These are phyloP conservation scores for Hypanus sabinus DNA, from an alignment of 2,113 vertebrate species.

Conservation along the genomic window DNA sequence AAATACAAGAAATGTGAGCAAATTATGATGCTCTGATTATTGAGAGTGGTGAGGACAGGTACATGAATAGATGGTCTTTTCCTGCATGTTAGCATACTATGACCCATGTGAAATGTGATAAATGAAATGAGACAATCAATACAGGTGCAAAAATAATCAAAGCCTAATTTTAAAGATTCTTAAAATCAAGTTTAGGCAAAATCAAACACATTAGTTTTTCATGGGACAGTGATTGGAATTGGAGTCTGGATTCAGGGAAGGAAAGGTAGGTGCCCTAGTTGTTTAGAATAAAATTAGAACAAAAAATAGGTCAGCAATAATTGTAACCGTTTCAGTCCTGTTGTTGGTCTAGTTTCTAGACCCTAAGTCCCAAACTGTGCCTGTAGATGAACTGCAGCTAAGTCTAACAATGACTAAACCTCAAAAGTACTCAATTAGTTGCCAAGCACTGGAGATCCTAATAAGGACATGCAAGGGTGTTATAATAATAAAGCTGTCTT, in stretches of 20 bases:
- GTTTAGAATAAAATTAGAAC: neutral
- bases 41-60: neutral
- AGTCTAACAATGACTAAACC: neutral
- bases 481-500: too few species aligned
- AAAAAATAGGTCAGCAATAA: neutral
- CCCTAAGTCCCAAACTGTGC: neutral
- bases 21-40: neutral
- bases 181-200: too few species aligned
- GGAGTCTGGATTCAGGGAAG: neutral
- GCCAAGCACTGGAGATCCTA: too few species aligned
- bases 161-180: neutral
- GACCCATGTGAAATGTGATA: neutral
- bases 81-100: neutral
- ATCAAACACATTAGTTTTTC: too few species aligned
- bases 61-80: neutral
- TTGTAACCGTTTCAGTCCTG: neutral
- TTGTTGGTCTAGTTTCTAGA: neutral
- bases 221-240: neutral
- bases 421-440: too few species aligned
- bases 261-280: too few species aligned
- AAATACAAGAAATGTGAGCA: neutral
- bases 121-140: neutral
- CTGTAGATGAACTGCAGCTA: neutral
- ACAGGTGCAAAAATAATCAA: neutral
- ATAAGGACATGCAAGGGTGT: too few species aligned